Evolutionary conservation across 1,140 invertebrate species (phyloP), one percentile per base, ranked within the genome.

Genomic region (Belonocnema kinseyi): DNA sequence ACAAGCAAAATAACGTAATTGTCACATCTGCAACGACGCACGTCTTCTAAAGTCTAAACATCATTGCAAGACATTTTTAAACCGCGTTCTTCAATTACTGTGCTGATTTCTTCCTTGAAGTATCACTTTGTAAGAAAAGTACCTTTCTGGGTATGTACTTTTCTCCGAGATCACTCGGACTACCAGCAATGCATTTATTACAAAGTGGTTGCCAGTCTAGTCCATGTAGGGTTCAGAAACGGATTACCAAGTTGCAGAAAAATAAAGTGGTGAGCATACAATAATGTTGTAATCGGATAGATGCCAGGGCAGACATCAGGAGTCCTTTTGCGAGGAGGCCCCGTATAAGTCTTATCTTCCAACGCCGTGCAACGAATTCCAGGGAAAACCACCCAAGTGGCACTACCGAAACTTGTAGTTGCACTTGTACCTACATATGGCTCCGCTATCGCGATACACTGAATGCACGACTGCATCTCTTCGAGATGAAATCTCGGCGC

Each of bases 381-480:
- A 78, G 50, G 21, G 54, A 56, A 53, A 51, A 73, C 82, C 82
- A 84, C 82, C 82, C 82, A 84, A 78, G 82, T 79, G 70, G 82
- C 79, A 79, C 66, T 74, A 75, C 78, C 80, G 80, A 86, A 85
- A 82, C 77, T 80, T 80, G 80, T 81, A 82, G 73, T 78, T 80
- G 79, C 40, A 74, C 78, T 77, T 77, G 84, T 80, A 81, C 70
- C 82, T 79, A 82, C 80, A 82, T 79, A 77, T 78, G 74, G 51
- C 56, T 73, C 16, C 14, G 70, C 84, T 86, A 86, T 86, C 85
- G 50, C 58, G 66, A 76, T 85, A 84, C 80, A 85, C 80, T 76
- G 73, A 79, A 72, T 80, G 66, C 74, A 56, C 76, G 72, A 19
- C 76, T 72, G 76, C 76, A 72, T 74, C 72, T 50, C 16, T 74